A percentile compares a stretch with the other conserved stretches of the same genome.
Evolutionary conservation across 2,888 invertebrate genomes (phyloP).

Genomic region (Agrochola lychnidis): DNA sequence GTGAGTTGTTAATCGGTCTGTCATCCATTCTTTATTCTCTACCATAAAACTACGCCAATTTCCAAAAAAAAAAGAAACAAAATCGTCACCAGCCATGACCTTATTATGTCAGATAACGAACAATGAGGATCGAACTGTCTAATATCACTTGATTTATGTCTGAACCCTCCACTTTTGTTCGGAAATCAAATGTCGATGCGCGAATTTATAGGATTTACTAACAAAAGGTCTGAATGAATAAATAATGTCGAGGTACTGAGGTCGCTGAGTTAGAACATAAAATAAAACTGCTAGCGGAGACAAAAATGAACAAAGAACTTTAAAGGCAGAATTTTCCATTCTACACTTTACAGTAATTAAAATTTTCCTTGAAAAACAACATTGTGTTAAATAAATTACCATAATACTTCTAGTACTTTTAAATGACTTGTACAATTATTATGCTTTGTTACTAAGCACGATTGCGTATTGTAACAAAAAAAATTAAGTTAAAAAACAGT

Average conservation of each 20-base stretch:
- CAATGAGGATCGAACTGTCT: conserved; percentile 61
- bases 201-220: conserved; percentile 57
- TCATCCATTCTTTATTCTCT: conserved; percentile 16
- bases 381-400: not conserved
- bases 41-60: conserved; percentile 14
- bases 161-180: conserved; percentile 52
- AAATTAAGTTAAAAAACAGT: not conserved
- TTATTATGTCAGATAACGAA: conserved; percentile 51
- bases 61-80: conserved; percentile 20
- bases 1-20: conserved; percentile 11
- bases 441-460: not conserved
- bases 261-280: not conserved
- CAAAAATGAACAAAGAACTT: not conserved
- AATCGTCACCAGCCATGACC: conserved; percentile 39
- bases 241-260: conserved; percentile 8
- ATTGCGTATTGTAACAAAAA: not conserved
- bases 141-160: conserved; percentile 62
- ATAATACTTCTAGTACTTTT: no score
- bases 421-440: no score
- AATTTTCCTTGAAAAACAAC: not conserved
- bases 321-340: not conserved
- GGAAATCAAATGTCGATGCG: conserved; percentile 43
- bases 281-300: conserved; percentile 2
- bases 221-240: conserved; percentile 45
- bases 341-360: not conserved